phyloP scores from a whole-genome alignment of 1,140 invertebrate species.

The Tetramorium alpestre region DNA sequence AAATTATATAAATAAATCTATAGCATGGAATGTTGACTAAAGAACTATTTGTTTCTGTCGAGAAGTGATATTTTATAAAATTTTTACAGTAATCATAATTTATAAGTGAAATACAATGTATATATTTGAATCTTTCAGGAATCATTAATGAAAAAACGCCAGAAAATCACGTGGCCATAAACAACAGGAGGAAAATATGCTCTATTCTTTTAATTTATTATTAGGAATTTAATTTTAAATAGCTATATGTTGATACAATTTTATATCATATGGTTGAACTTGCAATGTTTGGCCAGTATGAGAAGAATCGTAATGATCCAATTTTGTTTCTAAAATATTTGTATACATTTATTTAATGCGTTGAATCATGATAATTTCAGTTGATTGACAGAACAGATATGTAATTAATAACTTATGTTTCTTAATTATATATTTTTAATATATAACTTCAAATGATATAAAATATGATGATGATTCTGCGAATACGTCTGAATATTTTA shows the following conservation, averaged over 20 bases:
- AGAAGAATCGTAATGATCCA: neutral
- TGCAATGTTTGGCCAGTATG: neutral
- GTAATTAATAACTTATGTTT: neutral
- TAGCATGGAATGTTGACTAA: neutral
- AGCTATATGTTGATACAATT: neutral
- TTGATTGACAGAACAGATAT: neutral
- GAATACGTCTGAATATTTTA: neutral
- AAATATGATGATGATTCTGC: slow-evolving; percentile 5
- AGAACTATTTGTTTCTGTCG: neutral
- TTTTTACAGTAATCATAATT: neutral
- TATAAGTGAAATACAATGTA: neutral
- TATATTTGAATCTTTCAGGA: slow-evolving; percentile 51
- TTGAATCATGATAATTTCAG: slow-evolving; percentile 4
- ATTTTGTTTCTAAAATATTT: slow-evolving; percentile 1
- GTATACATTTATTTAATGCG: neutral
- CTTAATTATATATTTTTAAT: neutral
- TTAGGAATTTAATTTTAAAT: slow-evolving; percentile 40
- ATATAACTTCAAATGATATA: neutral
- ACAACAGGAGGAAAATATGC: neutral
- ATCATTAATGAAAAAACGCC: slow-evolving; percentile 68
- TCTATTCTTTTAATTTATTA: neutral
- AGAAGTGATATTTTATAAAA: neutral
- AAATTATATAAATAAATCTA: neutral
- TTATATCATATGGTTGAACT: neutral
- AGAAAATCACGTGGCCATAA: slow-evolving; percentile 80